These are phyloP conservation scores for Microctenopoma steveboyesi DNA, from an alignment of 2,797 vertebrate genomes.

Conservation along the genomic window DNA sequence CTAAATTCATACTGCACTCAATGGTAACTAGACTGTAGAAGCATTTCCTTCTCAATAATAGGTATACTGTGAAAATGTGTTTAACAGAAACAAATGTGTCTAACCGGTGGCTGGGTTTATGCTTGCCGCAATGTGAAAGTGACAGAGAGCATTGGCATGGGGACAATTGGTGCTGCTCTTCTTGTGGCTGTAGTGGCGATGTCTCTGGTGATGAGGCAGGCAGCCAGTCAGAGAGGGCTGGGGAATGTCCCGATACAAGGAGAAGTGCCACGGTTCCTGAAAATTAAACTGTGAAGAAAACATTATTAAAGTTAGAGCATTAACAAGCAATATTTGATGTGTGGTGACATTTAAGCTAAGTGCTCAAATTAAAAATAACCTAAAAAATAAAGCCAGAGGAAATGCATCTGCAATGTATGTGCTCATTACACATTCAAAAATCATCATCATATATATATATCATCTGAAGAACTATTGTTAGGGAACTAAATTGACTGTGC, in stretches of 20 bases:
- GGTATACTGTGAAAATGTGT: neutral
- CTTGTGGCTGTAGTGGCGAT: constrained; percentile 88
- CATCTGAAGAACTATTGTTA: neutral
- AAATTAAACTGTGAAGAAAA: constrained; percentile 83
- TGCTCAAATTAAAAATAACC: constrained; percentile 9
- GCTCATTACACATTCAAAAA: neutral
- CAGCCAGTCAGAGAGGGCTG: constrained; percentile 88
- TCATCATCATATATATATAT: neutral
- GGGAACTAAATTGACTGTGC: too few species aligned
- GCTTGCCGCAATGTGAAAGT: constrained; percentile 99
- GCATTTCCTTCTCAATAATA: neutral
- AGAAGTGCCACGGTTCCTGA: constrained; percentile 83
- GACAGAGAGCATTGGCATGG: constrained; percentile 94
- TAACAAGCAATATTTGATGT: neutral
- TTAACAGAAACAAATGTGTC: neutral
- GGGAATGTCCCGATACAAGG: constrained; percentile 78
- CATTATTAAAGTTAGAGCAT: neutral
- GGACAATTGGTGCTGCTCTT: constrained; percentile 72
- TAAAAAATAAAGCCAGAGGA: neutral
- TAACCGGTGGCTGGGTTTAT: constrained; percentile 98
- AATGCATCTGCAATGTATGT: constrained; percentile 15
- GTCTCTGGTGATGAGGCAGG: constrained; percentile 87
- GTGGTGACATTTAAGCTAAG: constrained; percentile 22
- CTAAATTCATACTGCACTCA: neutral
- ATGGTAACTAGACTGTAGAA: neutral